Evolutionary conservation across 2,797 vertebrate genomes (phyloP).

Genomic region (Rhynchonycteris naso): DNA sequence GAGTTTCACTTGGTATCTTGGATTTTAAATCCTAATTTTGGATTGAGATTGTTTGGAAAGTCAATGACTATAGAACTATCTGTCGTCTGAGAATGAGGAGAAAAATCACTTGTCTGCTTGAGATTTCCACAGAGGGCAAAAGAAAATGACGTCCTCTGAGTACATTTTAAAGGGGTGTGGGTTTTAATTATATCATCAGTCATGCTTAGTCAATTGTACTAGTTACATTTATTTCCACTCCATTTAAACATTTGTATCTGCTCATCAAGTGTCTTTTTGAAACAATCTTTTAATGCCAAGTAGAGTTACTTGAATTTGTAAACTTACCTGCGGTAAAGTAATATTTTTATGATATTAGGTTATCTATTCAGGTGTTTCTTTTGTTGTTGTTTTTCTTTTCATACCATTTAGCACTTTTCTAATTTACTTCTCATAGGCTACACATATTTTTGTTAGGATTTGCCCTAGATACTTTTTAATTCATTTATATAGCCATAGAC

Average conservation of each 20-base stretch:
- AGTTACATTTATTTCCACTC: not conserved
- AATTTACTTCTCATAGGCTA: not conserved
- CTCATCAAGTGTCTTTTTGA: not conserved
- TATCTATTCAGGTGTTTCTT: not conserved
- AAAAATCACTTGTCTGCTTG: not conserved
- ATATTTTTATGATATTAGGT: not conserved
- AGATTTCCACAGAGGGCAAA: not conserved
- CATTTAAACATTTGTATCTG: not conserved
- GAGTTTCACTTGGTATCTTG: not conserved
- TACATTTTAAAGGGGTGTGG: not conserved
- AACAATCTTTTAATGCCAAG: not conserved
- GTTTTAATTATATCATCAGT: not conserved
- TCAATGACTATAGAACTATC: not conserved
- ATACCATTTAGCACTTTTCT: not conserved
- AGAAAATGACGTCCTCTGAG: not conserved
- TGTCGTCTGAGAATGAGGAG: not conserved
- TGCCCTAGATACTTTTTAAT: constrained; percentile 21
- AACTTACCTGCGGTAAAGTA: not conserved
- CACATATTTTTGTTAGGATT: not conserved
- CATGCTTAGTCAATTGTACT: not conserved
- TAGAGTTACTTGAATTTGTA: not conserved
- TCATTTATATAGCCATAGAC: not conserved
- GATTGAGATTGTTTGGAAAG: not conserved
- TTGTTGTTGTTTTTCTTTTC: not conserved
- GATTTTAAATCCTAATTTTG: not conserved